Percentiles rank a stretch among this genome's conserved stretches.
phyloP scores from a whole-genome alignment of 2,113 vertebrate species.

The Pseudorectes ferrugineus region DNA sequence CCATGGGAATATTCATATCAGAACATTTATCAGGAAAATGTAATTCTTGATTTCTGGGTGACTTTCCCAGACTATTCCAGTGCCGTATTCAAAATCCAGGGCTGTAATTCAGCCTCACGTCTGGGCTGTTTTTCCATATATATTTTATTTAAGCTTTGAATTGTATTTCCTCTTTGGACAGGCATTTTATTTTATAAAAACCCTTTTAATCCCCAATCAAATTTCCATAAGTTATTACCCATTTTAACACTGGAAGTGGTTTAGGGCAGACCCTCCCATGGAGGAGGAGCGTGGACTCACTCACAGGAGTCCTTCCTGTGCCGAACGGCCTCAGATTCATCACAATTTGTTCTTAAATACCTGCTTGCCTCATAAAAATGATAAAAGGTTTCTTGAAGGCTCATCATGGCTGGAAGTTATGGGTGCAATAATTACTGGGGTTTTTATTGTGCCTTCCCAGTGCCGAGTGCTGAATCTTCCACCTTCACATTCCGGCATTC shows the following conservation, averaged over 20 bases:
- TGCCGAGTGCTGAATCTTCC: background rate
- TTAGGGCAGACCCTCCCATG: background rate
- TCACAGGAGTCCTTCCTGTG: background rate
- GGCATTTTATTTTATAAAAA: background rate
- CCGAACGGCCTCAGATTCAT: background rate
- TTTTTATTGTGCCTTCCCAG: background rate
- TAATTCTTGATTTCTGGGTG: background rate
- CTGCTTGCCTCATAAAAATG: background rate
- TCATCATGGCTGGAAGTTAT: background rate
- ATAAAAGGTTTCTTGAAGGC: background rate
- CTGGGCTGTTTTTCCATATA: background rate
- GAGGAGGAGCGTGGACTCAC: background rate
- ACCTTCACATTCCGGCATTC: background rate
- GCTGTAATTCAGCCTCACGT: background rate
- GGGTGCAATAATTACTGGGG: background rate
- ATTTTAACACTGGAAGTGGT: background rate
- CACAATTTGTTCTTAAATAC: background rate
- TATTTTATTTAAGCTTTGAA: background rate
- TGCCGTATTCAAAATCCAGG: background rate
- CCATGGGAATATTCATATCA: background rate
- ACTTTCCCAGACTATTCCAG: background rate
- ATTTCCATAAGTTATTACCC: rapidly evolving
- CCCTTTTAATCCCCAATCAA: background rate
- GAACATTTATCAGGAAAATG: background rate
- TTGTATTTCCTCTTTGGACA: background rate